Conservation (phyloP, 2,113 vertebrate species). For the Chamaetylas fuelleborni region DNA sequence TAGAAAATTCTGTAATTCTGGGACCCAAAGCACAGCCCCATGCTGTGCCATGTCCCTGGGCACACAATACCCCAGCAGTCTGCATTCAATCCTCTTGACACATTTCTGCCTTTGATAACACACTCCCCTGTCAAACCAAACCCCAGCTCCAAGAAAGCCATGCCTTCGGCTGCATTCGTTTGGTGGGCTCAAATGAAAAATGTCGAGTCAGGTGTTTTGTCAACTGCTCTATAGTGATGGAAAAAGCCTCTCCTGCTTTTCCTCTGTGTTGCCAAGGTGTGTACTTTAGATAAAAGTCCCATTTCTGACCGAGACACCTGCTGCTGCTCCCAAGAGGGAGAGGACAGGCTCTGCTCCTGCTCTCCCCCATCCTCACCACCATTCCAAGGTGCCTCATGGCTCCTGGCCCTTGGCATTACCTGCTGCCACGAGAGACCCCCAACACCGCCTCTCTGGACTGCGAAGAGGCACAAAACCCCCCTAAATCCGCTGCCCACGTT, state of each 20-base stretch:
- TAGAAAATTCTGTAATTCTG: not conserved
- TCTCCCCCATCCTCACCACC: not conserved
- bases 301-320: rapidly evolving
- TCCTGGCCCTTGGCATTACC: not conserved
- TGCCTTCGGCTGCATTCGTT: not conserved
- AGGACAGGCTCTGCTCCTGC: not conserved
- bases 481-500: rapidly evolving
- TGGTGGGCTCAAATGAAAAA: not conserved
- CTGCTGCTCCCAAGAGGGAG: rapidly evolving
- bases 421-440: not conserved
- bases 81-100: not conserved
- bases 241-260: not conserved
- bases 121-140: not conserved
- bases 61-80: not conserved
- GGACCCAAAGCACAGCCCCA: not conserved
- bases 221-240: not conserved
- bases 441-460: rapidly evolving
- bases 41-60: not conserved
- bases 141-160: not conserved
- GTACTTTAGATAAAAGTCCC: not conserved
- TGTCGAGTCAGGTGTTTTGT: not conserved
- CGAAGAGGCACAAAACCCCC: not conserved
- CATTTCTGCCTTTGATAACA: not conserved
- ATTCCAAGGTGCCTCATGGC: rapidly evolving
- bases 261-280: not conserved